Conservation (phyloP, 2,113 vertebrate species). For the Quiscalus mexicanus region DNA sequence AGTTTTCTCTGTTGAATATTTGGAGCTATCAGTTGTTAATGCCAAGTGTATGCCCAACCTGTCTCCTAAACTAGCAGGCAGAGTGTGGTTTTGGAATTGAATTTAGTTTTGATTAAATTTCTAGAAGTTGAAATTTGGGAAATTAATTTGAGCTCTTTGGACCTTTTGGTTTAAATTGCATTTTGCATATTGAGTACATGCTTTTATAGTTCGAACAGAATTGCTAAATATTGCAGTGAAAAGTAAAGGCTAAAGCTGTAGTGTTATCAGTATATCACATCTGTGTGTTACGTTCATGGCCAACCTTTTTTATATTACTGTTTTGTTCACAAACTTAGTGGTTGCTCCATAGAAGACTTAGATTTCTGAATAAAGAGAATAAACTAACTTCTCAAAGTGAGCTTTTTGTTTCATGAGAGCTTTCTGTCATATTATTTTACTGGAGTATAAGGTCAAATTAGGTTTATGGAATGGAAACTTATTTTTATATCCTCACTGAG, state of each 20-base stretch:
- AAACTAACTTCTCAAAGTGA: not conserved
- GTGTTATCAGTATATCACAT: not conserved
- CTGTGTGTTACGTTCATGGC: not conserved
- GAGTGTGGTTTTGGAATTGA: not conserved
- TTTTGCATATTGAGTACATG: not conserved
- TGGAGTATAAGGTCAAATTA: not conserved
- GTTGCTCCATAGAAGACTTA: not conserved
- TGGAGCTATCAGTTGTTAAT: not conserved
- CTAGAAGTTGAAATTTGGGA: not conserved
- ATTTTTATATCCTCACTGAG: not conserved
- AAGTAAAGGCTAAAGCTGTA: not conserved
- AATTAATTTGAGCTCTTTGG: not conserved
- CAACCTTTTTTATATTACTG: not conserved
- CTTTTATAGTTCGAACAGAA: not conserved
- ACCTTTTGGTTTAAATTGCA: not conserved
- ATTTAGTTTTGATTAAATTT: not conserved
- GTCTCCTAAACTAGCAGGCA: not conserved
- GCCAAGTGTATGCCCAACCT: not conserved
- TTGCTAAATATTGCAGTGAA: not conserved
- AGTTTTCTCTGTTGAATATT: not conserved
- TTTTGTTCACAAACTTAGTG: not conserved
- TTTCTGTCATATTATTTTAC: not conserved
- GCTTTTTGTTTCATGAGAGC: not conserved
- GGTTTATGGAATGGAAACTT: not conserved
- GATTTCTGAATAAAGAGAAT: not conserved